phyloP scores from a whole-genome alignment of 2,113 vertebrate genomes.

The Anoura caudifer region DNA sequence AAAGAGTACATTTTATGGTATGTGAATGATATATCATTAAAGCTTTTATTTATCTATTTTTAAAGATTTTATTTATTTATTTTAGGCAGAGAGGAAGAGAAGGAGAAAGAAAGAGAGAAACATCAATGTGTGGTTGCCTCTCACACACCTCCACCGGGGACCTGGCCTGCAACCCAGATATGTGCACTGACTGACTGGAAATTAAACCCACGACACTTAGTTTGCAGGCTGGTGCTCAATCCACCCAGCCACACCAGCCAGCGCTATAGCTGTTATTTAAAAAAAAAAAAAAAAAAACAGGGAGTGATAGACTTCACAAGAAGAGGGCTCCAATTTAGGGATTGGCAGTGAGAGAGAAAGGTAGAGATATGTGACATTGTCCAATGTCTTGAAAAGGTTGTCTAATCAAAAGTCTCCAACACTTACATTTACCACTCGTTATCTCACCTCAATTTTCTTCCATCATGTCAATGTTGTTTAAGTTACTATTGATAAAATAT shows the following conservation, averaged over 20 bases:
- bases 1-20: neutral
- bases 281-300: neutral
- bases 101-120: no score
- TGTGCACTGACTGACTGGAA: no score
- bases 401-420: neutral
- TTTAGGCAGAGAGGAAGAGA: no score
- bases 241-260: no score
- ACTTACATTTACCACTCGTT: neutral
- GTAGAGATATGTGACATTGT: neutral
- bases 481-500: neutral
- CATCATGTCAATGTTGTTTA: neutral
- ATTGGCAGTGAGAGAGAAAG: neutral
- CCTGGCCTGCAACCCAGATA: no score
- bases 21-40: neutral
- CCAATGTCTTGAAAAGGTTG: neutral
- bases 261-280: neutral
- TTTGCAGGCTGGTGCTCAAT: no score
- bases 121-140: no score
- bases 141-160: no score
- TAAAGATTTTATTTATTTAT: no score
- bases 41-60: neutral
- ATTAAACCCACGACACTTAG: no score
- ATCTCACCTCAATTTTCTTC: neutral
- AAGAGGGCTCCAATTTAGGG: neutral
- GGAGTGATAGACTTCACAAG: neutral